Percentiles rank a stretch among this genome's conserved stretches.
Conservation (phyloP, 2,797 vertebrate genomes). For the Danio kyathit region DNA sequence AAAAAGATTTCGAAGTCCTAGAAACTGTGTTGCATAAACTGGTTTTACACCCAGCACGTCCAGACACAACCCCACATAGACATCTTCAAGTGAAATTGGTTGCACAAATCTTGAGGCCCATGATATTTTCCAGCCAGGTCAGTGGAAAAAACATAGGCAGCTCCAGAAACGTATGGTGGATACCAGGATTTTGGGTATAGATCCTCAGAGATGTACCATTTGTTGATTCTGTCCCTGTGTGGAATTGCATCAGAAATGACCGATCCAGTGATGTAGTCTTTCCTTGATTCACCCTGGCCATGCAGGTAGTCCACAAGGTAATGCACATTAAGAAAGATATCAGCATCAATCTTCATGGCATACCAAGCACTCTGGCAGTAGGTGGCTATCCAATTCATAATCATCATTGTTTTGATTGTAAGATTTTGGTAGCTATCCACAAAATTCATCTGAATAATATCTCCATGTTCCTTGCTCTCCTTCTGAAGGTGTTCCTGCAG, state of each 20-base stretch:
- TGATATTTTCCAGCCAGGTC: conserved; percentile 90
- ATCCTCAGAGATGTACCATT: conserved; percentile 89
- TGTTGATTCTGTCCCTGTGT: conserved; percentile 83
- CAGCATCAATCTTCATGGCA: conserved; percentile 82
- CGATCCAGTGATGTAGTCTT: conserved; percentile 77
- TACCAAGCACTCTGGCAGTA: conserved; percentile 75
- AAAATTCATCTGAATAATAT: conserved; percentile 83
- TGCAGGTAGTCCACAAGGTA: conserved; percentile 66
- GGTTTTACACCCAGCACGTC: conserved; percentile 86
- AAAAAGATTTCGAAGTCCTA: conserved; percentile 77
- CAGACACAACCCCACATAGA: conserved; percentile 94
- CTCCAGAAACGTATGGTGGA: conserved; percentile 93
- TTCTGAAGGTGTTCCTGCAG: conserved; percentile 60
- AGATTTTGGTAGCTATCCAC: conserved; percentile 82
- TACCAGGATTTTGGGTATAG: conserved; percentile 87
- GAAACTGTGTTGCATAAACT: conserved; percentile 84
- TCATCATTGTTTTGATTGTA: conserved; percentile 83
- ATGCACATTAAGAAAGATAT: conserved; percentile 82
- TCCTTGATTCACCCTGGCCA: not conserved
- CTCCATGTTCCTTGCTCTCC: conserved; percentile 70
- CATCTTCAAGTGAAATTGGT: conserved; percentile 91
- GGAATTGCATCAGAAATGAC: conserved; percentile 90
- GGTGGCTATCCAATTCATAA: conserved; percentile 76
- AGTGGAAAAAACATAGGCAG: conserved; percentile 92
- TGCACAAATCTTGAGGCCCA: conserved; percentile 88